Conservation (phyloP, 2,888 invertebrate genomes). For the Helleia helle region DNA sequence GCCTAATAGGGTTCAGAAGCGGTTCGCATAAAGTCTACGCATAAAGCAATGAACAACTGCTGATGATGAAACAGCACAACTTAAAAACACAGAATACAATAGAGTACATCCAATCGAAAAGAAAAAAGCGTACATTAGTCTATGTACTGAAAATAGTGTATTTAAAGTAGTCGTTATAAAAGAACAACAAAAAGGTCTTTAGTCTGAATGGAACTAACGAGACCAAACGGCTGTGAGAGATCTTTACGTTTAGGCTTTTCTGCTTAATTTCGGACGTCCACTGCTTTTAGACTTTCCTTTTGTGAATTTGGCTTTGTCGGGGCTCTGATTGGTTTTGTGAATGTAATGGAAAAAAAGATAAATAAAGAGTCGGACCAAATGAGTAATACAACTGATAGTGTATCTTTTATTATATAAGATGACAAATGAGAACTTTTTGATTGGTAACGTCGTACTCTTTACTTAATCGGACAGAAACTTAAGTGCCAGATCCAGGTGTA, state of each 20-base stretch:
- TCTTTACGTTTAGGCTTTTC: constrained; percentile 33
- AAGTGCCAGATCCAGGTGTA: no score
- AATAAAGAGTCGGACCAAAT: constrained; percentile 1
- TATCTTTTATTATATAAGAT: no score
- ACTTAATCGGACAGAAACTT: no score
- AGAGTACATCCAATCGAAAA: neutral
- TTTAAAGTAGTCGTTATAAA: constrained; percentile 28
- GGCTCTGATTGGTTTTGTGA: constrained; percentile 3
- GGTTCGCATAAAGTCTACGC: no score
- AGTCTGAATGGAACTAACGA: constrained; percentile 53
- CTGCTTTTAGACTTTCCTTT: constrained; percentile 8
- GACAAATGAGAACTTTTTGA: no score
- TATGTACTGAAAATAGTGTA: constrained; percentile 4
- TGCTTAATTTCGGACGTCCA: constrained; percentile 28
- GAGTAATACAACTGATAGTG: no score
- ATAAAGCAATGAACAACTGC: no score
- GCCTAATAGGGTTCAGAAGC: no score
- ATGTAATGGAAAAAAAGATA: constrained; percentile 4
- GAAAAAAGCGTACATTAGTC: neutral
- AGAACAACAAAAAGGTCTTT: constrained; percentile 35
- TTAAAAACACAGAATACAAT: no score
- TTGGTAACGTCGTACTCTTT: no score
- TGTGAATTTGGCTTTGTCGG: constrained; percentile 10
- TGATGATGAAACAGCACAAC: no score
- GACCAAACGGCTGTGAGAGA: constrained; percentile 31